Evolutionary conservation across 2,888 invertebrate species (phyloP).

Genomic region (Pardosa pseudoannulata): DNA sequence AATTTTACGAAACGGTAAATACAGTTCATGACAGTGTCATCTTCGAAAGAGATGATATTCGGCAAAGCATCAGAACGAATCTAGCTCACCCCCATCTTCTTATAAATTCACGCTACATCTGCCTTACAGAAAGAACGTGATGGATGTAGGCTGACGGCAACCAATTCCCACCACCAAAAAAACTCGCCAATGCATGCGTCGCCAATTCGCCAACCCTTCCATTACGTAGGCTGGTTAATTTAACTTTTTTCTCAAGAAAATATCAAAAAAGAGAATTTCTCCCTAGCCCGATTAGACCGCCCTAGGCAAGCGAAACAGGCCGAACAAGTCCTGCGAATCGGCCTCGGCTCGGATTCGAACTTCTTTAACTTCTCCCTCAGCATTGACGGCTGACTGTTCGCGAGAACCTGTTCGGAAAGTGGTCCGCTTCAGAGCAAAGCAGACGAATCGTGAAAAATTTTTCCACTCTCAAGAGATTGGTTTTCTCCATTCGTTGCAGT

Average conservation of each 20-base stretch:
- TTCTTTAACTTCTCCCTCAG: constrained; percentile 20
- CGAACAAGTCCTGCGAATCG: constrained; percentile 47
- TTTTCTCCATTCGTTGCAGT: too few relatives aligned
- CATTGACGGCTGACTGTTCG: constrained; percentile 41
- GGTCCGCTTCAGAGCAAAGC: constrained; percentile 35
- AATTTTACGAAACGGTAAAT: too few relatives aligned
- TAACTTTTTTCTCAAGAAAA: constrained; percentile 62
- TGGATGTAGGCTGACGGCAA: too few relatives aligned
- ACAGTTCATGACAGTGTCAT: too few relatives aligned
- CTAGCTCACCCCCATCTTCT: too few relatives aligned
- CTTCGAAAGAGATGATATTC: too few relatives aligned
- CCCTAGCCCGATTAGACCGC: constrained; percentile 56
- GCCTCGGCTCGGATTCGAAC: constrained; percentile 35
- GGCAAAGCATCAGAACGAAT: too few relatives aligned
- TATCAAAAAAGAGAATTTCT: constrained; percentile 43
- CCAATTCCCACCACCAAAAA: too few relatives aligned
- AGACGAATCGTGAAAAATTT: background rate
- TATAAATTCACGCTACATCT: too few relatives aligned
- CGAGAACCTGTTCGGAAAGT: constrained; percentile 61
- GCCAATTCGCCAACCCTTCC: constrained; percentile 53
- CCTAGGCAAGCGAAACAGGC: constrained; percentile 58
- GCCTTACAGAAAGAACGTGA: too few relatives aligned
- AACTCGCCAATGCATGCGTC: constrained; percentile 36
- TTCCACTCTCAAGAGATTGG: background rate
- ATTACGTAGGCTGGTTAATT: constrained; percentile 68